These are phyloP conservation scores for Bubalus kerabau DNA, from an alignment of 2,113 vertebrate species.

Conservation along the genomic window DNA sequence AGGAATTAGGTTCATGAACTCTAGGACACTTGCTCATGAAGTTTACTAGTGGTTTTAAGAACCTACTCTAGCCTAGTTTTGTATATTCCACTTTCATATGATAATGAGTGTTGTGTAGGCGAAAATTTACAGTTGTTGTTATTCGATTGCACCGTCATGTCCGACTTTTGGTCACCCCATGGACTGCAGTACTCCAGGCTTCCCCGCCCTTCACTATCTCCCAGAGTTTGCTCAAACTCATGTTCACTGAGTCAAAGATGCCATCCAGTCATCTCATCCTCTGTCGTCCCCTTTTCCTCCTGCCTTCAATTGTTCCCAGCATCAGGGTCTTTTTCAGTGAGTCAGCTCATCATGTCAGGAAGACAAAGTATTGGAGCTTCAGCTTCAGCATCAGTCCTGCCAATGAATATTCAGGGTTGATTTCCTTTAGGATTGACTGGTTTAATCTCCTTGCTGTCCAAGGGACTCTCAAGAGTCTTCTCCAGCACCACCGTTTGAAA, in stretches of 20 bases:
- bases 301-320: not conserved
- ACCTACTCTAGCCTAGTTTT: not conserved
- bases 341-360: not conserved
- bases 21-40: not conserved
- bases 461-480: not conserved
- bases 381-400: not conserved
- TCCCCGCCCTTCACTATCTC: not conserved
- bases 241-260: not conserved
- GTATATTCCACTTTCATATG: not conserved
- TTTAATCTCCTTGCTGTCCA: not conserved
- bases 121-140: not conserved
- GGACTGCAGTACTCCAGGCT: not conserved
- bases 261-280: not conserved
- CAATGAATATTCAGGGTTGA: not conserved
- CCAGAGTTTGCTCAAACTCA: not conserved
- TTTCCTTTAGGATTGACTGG: not conserved
- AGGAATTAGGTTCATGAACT: not conserved
- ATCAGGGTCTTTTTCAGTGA: not conserved
- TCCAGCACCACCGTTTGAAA: not conserved
- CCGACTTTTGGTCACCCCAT: not conserved
- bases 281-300: not conserved
- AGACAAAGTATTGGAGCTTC: not conserved
- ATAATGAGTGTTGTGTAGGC: not conserved
- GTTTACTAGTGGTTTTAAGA: not conserved
- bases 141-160: not conserved